Evolutionary conservation across 2,797 vertebrate species (phyloP).

Genomic region (Gouania willdenowi): DNA sequence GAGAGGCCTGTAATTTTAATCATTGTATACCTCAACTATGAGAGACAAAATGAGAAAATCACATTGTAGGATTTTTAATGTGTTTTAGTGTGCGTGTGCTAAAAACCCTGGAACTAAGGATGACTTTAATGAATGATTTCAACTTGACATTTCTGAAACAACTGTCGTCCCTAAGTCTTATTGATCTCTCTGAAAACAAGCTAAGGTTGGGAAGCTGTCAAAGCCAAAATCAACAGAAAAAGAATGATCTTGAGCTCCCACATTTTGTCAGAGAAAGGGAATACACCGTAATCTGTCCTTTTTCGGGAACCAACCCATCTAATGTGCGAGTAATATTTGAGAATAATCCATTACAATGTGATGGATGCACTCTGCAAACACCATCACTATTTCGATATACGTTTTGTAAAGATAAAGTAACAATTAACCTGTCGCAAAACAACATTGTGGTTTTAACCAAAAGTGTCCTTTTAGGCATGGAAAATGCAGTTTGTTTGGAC

Average conservation of each 20-base stretch:
- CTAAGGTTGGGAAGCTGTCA: slow-evolving; percentile 53
- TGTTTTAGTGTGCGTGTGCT: no score
- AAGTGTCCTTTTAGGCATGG: slow-evolving; percentile 70
- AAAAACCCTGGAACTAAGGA: slow-evolving; percentile 63
- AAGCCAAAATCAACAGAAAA: slow-evolving; percentile 17
- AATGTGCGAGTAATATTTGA: slow-evolving; percentile 1
- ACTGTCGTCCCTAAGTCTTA: slow-evolving; percentile 49
- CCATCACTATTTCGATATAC: slow-evolving; percentile 36
- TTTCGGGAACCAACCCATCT: slow-evolving; percentile 11
- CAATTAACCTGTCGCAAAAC: slow-evolving; percentile 79
- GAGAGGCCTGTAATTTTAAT: no score
- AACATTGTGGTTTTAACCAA: slow-evolving; percentile 66
- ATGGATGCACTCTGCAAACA: background rate
- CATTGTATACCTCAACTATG: no score
- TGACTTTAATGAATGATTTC: slow-evolving; percentile 73
- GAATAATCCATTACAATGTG: no score
- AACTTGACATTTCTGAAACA: slow-evolving; percentile 52
- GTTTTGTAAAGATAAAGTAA: slow-evolving; percentile 42
- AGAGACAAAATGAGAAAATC: no score
- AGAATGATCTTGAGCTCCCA: background rate
- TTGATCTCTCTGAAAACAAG: slow-evolving; percentile 78
- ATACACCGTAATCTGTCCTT: background rate
- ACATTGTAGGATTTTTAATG: no score
- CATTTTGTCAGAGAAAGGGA: slow-evolving; percentile 8
- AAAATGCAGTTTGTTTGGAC: slow-evolving; percentile 73